Evolutionary conservation across 2,888 invertebrate species (phyloP).

Genomic region (Phortica okadai): DNA sequence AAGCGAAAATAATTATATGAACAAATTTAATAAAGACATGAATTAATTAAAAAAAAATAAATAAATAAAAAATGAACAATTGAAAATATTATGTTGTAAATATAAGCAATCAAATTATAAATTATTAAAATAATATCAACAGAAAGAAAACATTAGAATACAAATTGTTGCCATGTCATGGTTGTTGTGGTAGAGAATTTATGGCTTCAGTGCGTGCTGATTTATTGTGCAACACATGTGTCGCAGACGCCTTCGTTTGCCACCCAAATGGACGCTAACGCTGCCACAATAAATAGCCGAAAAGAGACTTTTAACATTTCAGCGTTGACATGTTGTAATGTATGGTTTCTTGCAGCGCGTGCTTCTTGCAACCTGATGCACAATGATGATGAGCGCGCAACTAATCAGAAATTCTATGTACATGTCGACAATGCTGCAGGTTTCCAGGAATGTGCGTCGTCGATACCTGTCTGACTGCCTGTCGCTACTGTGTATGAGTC

Average conservation of each 20-base stretch:
- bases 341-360: slow-evolving; percentile 13
- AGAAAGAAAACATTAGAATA: slow-evolving; percentile 32
- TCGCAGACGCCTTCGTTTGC: not conserved
- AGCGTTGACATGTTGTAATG: not conserved
- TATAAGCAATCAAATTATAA: slow-evolving; percentile 40
- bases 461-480: not conserved
- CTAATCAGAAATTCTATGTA: slow-evolving; percentile 64
- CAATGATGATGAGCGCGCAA: not conserved
- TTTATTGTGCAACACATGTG: slow-evolving; percentile 18
- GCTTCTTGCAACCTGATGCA: slow-evolving; percentile 4
- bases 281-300: slow-evolving; percentile 26
- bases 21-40: slow-evolving; percentile 25
- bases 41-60: slow-evolving; percentile 43
- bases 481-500: slow-evolving; percentile 54
- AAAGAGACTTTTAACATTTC: slow-evolving; percentile 7
- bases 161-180: slow-evolving; percentile 35
- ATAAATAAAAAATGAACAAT: slow-evolving; percentile 37
- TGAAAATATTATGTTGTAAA: slow-evolving; percentile 14
- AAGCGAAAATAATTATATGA: slow-evolving; percentile 24
- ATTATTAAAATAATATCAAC: slow-evolving; percentile 5
- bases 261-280: slow-evolving; percentile 10
- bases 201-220: slow-evolving; percentile 19
- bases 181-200: slow-evolving; percentile 11
- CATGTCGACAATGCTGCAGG: slow-evolving; percentile 36
- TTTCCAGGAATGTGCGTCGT: slow-evolving; percentile 66